phyloP scores from a whole-genome alignment of 2,797 vertebrate species.

The Halcyon chelicuti region DNA sequence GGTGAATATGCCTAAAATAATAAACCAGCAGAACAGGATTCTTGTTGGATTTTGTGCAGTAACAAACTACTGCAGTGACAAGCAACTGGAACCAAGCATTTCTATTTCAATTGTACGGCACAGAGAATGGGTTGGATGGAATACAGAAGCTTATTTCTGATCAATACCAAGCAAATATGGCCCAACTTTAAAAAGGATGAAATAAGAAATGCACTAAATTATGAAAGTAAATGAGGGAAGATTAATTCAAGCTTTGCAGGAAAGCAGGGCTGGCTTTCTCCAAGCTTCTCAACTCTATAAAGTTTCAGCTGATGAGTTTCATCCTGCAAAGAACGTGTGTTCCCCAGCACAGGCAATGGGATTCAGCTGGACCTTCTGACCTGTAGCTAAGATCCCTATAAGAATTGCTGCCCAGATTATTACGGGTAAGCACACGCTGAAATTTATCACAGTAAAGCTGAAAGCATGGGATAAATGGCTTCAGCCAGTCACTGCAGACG shows the following conservation, averaged over 20 bases:
- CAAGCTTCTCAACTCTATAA: background rate
- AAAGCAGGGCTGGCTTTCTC: background rate
- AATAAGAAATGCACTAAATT: background rate
- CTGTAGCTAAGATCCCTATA: background rate
- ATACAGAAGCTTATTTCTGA: background rate
- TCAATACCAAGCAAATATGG: background rate
- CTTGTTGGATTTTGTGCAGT: background rate
- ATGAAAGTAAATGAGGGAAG: background rate
- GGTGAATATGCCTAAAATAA: background rate
- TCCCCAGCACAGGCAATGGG: background rate
- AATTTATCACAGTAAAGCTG: background rate
- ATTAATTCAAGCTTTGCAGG: background rate
- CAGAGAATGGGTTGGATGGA: background rate
- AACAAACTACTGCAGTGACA: background rate
- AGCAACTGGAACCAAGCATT: background rate
- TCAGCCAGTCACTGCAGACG: background rate
- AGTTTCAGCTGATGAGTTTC: background rate
- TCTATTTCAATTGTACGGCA: background rate
- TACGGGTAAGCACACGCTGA: background rate
- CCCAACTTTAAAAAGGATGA: background rate
- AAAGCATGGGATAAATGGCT: background rate
- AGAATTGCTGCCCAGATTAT: background rate
- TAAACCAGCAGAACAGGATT: background rate
- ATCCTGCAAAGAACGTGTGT: background rate
- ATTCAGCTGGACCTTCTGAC: background rate